Base-by-base conservation (phyloP, 2,797 vertebrate genomes). In the Petrocephalus schoutedeni region DNA sequence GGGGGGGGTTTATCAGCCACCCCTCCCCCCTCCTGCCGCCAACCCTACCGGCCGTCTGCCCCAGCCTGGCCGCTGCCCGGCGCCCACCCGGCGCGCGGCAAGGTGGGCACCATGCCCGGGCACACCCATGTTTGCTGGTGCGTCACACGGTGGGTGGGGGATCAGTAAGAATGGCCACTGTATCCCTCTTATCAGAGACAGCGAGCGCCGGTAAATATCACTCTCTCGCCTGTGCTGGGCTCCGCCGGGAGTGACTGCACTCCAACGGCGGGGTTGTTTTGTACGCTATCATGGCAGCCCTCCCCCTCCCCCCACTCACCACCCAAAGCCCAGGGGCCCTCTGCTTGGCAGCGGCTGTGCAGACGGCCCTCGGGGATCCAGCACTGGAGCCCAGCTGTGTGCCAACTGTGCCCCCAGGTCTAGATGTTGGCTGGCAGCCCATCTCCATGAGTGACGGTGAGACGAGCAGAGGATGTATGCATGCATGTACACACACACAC, bases 321-420 rank as follows among this genome's bases (percentile, higher is more conserved):
- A 56, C 10, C 16, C 67, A 85, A 85, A 56, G 21, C 54, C 51
- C 23, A 85, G 28, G 9, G 49, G 87, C 88, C 87, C 91, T 92
- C 92, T 88, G 91, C 91, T 92, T 94, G 92, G 91, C 93, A 93
- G 91, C 88, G 92, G 28, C 87, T 89, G 92, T 91, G 92, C 93
- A 93, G 91, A 87, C 88, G 85, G 92, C 94, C 93, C 91, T 90
- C 87, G 91, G 95, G 94, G 94, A 87, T 90, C 90, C 91, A 91
- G 92, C 91, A 92, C 92, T 92, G 88, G 94, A 94, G 94, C 94
- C 93, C 95, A 96, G 95, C 95, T 96, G 95, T 93, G 94, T 95
- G 94, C 92, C 95, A 95, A 95, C 94, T 94, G 93, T 59, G 93
- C 94, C 94, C 89, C 91, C 91, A 61, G 90, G 93, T 93, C 93